Conservation (phyloP, 1,140 invertebrate genomes). For the Campoletis sonorensis region DNA sequence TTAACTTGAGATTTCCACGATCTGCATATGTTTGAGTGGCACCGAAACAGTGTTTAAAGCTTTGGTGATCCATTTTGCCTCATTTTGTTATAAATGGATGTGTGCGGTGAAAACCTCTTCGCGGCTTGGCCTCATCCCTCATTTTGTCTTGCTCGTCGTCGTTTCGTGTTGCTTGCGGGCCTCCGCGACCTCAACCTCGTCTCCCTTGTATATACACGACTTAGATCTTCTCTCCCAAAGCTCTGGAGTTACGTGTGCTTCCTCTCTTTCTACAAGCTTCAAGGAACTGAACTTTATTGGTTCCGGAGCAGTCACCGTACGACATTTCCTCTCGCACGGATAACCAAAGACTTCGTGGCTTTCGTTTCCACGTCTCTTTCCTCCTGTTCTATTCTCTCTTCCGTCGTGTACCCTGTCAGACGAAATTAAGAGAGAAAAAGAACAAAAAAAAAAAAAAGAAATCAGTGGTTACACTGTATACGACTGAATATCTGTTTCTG, state of each 20-base stretch:
- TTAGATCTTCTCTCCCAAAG: conserved; percentile 27
- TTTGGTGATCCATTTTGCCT: conserved; percentile 5
- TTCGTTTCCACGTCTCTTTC: neutral
- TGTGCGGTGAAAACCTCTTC: conserved; percentile 48
- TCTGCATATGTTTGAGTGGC: too few relatives aligned
- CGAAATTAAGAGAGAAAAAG: conserved; percentile 24
- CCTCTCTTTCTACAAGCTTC: conserved; percentile 55
- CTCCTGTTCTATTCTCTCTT: neutral
- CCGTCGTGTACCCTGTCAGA: neutral
- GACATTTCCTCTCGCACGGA: conserved; percentile 16
- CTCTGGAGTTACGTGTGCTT: conserved; percentile 49
- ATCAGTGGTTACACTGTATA: neutral
- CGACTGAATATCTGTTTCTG: conserved; percentile 14
- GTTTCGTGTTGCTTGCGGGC: conserved; percentile 41
- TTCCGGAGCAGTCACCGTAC: conserved; percentile 39
- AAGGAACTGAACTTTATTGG: conserved; percentile 53
- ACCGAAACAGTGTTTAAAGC: neutral
- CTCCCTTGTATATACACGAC: conserved; percentile 19
- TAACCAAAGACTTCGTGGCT: conserved; percentile 31
- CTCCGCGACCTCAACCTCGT: conserved; percentile 20
- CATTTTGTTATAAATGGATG: conserved; percentile 30
- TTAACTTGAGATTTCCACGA: neutral
- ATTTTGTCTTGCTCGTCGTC: conserved; percentile 39
- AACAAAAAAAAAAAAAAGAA: neutral
- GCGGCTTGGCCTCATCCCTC: conserved; percentile 37